Percentiles rank a stretch among this genome's conserved stretches.
Conservation (phyloP, 2,113 vertebrate species). For the Naja naja region DNA sequence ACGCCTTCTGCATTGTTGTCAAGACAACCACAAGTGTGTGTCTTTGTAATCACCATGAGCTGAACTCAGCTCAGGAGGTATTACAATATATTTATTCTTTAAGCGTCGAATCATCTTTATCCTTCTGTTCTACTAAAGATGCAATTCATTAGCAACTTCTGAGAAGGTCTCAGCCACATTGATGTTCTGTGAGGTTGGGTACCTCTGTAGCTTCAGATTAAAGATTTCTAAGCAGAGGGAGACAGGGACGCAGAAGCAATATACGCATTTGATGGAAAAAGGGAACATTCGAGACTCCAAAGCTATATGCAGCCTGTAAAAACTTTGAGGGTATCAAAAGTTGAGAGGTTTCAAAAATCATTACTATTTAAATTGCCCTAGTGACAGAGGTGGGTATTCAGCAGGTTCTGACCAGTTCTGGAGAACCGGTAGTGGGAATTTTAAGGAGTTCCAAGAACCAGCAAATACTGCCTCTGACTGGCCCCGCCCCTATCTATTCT, state of each 20-base stretch:
- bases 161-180: neutral
- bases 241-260: neutral
- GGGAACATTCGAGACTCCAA: neutral
- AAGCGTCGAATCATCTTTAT: neutral
- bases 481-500: too few species aligned
- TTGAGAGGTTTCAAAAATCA: too few species aligned
- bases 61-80: neutral
- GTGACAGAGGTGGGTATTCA: too few species aligned
- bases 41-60: neutral
- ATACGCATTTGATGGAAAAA: neutral
- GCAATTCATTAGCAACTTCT: neutral
- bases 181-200: neutral
- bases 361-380: too few species aligned
- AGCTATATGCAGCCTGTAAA: neutral
- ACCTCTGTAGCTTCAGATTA: neutral
- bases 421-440: too few species aligned
- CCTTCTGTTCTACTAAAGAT: neutral
- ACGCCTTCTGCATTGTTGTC: neutral
- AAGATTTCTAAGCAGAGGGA: neutral
- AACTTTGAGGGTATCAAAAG: too few species aligned
- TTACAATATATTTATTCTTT: neutral
- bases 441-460: too few species aligned
- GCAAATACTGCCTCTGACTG: too few species aligned
- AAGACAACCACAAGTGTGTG: neutral
- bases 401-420: too few species aligned